Base-by-base conservation (phyloP, 2,113 vertebrate genomes). In the Globicephala melas region DNA sequence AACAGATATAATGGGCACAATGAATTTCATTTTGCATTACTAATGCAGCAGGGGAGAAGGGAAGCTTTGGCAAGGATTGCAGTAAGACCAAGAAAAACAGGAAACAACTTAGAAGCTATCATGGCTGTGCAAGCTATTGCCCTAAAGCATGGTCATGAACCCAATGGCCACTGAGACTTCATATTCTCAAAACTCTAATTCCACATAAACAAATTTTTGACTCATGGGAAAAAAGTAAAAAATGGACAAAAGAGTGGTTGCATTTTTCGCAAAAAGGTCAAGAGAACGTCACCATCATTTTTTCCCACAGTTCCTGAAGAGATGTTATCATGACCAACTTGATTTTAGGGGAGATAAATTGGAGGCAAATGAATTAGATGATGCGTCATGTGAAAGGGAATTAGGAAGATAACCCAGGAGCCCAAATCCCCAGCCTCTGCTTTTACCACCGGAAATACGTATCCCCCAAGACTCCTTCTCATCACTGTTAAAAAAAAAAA, bases 1-100 rank as follows among this genome's bases (percentile, higher is more conserved):
- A 97, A 98, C 98, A 97, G 97, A 98, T 98, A 98, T 97, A 98
- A 98, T 93, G 14, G 98, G 97, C 95, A 97, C 98, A 98, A 98
- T 98, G 93, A 98, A 97, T 98, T 98, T 98, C 98, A 97, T 98
- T 98, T 97, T 98, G 96, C 98, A 98, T 98, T 97, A 98, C 91
- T 98, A 98, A 98, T 98, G 95, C 96, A 95, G 97, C 97, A 97
- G 97, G 98, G 97, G 97, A 98, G 97, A 98, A 98, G 96, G 96
- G 92, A 97, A 95, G 95, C 95, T 97, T 93, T 98, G 98, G 97
- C 97, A 98, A 98, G 97, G 96, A 87, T 13, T 74, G 86, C 96
- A 98, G 97, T 96, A 95, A 98, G 98, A 98, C 98, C 97, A 97
- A 96, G 81, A 97, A 92, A 96, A 96, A 97, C 90, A 98, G 98